Base-by-base conservation (phyloP, 37 sponge, comb jelly and placozoan genomes). In the Oopsacas minuta region DNA sequence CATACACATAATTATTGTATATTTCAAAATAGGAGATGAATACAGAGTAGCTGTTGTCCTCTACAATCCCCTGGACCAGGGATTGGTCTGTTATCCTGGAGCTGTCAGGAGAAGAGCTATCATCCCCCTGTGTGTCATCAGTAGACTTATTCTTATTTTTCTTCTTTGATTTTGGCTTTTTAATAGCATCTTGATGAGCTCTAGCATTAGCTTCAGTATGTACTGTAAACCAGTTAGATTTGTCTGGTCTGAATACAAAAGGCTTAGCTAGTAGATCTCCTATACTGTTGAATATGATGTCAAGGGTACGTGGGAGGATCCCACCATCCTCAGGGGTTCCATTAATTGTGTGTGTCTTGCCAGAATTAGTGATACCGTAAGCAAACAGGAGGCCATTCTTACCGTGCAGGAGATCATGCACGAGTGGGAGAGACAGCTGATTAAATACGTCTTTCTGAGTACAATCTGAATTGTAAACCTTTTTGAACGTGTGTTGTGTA, bases 281-380 rank as follows among this genome's bases (percentile, higher is more conserved):
- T 37, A 97, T 94, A 81, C 87, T 86, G 91, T 97, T 97, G 87
- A 97, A 97, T 38, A 97, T 88, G 38, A 94, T 91, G 53, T 97
- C 99, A 17, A 97, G 87, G 34, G 91, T 83, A 1, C 99, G 42
- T 7, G 99, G 99, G 36, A 97, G 89, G 1, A 97, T 92, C 0
- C 99, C 99, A 8, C 90, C 86, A 36, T 93, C 81, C 36, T 92
- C 92, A 0, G 93, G 90, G 23, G 93, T 90, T 28, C 99, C 99
- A 0, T 83, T 90, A 89, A 97, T 93, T 36, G 99, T 97, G 88
- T 92, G 90, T 38, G 99, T 97, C 87, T 97, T 97, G 0, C 99
- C 99, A 69, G 95, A 94, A 85, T 93, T 91, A 36, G 99, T 97
- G 83, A 97, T 92, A 12, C 99, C 99, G 85, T 94, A 95, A 20